Evolutionary conservation across 1,140 invertebrate species (phyloP).

Genomic region (Zaprionus vittiger): DNA sequence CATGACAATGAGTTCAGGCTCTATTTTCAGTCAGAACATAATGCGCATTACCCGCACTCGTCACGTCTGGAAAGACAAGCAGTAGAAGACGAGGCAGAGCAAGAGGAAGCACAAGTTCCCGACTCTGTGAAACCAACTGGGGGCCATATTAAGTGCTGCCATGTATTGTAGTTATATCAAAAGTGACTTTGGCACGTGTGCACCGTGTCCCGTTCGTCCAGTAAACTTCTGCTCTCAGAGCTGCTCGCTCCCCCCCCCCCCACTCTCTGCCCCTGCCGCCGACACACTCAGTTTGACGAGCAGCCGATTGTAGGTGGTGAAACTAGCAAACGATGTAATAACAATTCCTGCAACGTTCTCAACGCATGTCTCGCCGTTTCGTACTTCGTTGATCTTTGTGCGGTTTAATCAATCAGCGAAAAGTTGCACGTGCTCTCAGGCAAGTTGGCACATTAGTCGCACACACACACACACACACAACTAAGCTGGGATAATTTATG

Average conservation of each 20-base stretch:
- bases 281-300: conserved; percentile 31
- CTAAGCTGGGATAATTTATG: conserved; percentile 67
- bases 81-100: conserved; percentile 6
- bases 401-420: conserved; percentile 81
- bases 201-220: conserved; percentile 50
- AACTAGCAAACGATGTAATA: conserved; percentile 71
- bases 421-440: conserved; percentile 60
- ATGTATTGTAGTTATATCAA: conserved; percentile 73
- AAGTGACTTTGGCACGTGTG: conserved; percentile 80
- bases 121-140: conserved; percentile 17
- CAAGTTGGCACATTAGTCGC: conserved; percentile 20
- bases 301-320: conserved; percentile 46
- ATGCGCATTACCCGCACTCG: conserved; percentile 67
- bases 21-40: conserved; percentile 37
- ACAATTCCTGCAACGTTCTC: conserved; percentile 72
- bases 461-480: conserved; percentile 4
- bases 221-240: not conserved
- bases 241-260: not conserved
- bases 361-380: conserved; percentile 18
- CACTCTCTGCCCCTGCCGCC: not conserved
- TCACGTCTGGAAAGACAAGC: conserved; percentile 55
- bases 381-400: conserved; percentile 54
- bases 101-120: not conserved
- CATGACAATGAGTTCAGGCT: conserved; percentile 72
- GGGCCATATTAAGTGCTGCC: conserved; percentile 70